phyloP scores from a whole-genome alignment of 2,113 vertebrate species.

The Pandion haliaetus region DNA sequence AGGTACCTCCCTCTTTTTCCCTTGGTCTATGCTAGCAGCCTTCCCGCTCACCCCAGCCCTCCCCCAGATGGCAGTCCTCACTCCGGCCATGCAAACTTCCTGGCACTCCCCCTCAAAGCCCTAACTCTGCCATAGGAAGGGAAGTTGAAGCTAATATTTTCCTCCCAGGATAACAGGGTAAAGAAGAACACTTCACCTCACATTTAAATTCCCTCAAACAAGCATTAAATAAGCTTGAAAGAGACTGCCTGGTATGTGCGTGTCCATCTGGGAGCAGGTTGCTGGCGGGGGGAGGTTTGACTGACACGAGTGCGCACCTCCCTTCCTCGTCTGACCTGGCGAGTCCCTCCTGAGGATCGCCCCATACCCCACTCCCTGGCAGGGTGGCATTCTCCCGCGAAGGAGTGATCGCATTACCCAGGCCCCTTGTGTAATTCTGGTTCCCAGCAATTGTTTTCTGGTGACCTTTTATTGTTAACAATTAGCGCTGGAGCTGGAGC shows the following conservation, averaged over 20 bases:
- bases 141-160: background rate
- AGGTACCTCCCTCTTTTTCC: background rate
- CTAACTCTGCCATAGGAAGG: background rate
- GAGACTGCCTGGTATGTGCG: fast-evolving
- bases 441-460: constrained; percentile 68
- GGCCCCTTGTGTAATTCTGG: constrained; percentile 48
- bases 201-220: background rate
- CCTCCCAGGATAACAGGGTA: background rate
- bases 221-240: background rate
- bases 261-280: background rate
- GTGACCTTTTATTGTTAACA: constrained; percentile 70
- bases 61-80: background rate
- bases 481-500: constrained; percentile 32
- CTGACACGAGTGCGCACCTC: background rate
- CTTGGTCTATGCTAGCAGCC: background rate
- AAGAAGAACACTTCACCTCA: background rate
- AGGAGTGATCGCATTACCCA: background rate
- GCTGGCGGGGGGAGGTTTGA: background rate
- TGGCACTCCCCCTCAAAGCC: background rate
- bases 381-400: constrained; percentile 11
- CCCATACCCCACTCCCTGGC: background rate
- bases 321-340: background rate
- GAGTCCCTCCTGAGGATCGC: background rate
- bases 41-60: background rate
- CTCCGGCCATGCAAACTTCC: background rate